These are phyloP conservation scores for Sus cebifrons DNA, from an alignment of 2,797 vertebrate species.

Conservation along the genomic window DNA sequence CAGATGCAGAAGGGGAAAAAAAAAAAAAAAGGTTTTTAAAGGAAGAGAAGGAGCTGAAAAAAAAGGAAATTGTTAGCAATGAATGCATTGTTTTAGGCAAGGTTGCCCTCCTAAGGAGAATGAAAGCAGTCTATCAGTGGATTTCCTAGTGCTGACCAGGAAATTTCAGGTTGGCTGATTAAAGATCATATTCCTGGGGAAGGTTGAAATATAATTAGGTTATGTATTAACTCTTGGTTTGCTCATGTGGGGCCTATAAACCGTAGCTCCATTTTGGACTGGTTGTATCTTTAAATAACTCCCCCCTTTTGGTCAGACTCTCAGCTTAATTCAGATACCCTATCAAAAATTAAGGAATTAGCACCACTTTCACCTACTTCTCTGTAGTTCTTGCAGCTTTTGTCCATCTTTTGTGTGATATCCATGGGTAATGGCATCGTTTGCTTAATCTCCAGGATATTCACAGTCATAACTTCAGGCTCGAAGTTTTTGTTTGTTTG, in stretches of 20 bases:
- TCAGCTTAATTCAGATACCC: neutral
- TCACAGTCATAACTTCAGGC: neutral
- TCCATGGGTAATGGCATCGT: neutral
- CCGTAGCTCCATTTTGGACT: neutral
- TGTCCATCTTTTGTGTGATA: neutral
- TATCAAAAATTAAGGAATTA: neutral
- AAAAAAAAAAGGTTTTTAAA: neutral
- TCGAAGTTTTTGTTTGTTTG: neutral
- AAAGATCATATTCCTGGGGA: neutral
- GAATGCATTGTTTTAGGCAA: neutral
- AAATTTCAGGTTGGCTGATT: neutral
- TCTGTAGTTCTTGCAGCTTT: neutral
- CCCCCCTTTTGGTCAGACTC: neutral
- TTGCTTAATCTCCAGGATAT: neutral
- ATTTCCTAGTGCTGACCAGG: neutral
- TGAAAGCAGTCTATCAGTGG: neutral
- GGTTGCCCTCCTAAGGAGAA: neutral
- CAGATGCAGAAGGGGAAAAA: neutral
- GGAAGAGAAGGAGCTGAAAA: neutral
- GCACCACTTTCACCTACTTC: neutral
- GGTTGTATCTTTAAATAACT: neutral
- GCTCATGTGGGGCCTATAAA: neutral
- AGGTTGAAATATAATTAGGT: neutral
- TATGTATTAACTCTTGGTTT: neutral
- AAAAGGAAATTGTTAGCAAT: neutral